Base-by-base conservation (phyloP, 2,113 vertebrate genomes). In the Rana temporaria region DNA sequence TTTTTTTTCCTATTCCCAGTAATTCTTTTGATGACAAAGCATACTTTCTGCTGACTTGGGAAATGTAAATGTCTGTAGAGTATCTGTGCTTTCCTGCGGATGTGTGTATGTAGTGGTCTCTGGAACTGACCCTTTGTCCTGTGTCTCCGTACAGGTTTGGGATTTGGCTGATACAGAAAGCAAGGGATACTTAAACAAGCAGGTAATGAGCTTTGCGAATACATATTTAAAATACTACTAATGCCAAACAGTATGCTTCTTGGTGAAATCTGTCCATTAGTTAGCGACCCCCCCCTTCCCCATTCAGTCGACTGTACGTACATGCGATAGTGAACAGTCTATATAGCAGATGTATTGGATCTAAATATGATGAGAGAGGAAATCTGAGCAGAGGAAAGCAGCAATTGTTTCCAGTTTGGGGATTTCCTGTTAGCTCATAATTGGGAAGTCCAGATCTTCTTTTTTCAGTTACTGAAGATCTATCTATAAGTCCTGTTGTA, bases 101-200 rank as follows among this genome's bases (percentile, higher is more conserved):
- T 48, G 57, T 42, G 16, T 62, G 20, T 26, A 8, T 38, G 34
- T 38, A 4, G 62, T 20, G 72, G 20, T 42, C 20, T 12, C 66
- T 70, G 48, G 14, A 24, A 22, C 74, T 56, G 17, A 79, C 68
- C 24, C 62, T 38, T 3, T 52, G 22, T 15, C 9, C 22, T 82
- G 19, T 64, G 56, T 63, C 15, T 68, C 16, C 42, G 16, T n/a
- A 70, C 87, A 99, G 98, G 95, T 99, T 91, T 99, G 98, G 98
- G 97, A 99, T 91, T 94, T 99, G 87, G 94, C 98, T 22, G 98
- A 99, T 87, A 94, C 95, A 78, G 97, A 98, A 90, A 92, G 95
- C 83, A 99, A 98, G 93, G 98, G 98, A 74, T 91, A 92, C 86
- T 93, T 99, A 78, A 99, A 92, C 89, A 99, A 99, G 91, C 97